Evolutionary conservation across 2,113 vertebrate genomes (phyloP), one percentile per base, ranked within the genome.

Genomic region (Engraulis encrasicolus): DNA sequence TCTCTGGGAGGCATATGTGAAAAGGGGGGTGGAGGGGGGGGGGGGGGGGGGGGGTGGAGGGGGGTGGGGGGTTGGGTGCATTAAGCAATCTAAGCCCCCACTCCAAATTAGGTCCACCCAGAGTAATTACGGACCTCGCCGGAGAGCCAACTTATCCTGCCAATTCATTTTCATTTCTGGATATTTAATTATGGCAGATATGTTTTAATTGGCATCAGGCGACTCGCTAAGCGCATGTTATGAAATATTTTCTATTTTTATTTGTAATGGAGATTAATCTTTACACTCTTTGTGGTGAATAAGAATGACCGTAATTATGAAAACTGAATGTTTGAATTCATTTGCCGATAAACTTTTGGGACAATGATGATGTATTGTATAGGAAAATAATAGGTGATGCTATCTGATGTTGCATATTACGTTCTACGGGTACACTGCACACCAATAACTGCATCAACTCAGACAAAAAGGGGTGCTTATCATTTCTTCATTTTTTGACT

Each of bases 11-110:
- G 78, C 84, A 86, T 38, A 91, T 89, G 87, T 40, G 61, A 19
- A 50, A 19, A 12, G 31, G 19, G 84, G 84, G 81, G n/a, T n/a
- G n/a, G n/a, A n/a, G n/a, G n/a, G n/a, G n/a, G n/a, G n/a, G n/a
- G n/a, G n/a, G n/a, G n/a, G n/a, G n/a, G n/a, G n/a, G n/a, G n/a
- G n/a, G n/a, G n/a, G n/a, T n/a, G n/a, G n/a, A n/a, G n/a, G n/a
- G n/a, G n/a, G n/a, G n/a, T n/a, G n/a, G n/a, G n/a, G n/a, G n/a
- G n/a, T n/a, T n/a, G n/a, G n/a, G n/a, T n/a, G 82, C 90, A 92
- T 92, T 91, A 91, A 83, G 85, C 81, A 86, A 89, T 88, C 85
- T 90, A 87, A 92, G 87, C 54, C 85, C n/a, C 81, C 50, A 84
- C 79, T 90, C 89, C 40, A 91, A 89, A 91, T 90, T 84, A 89